Evolutionary conservation across 2,113 vertebrate species (phyloP), one percentile per base, ranked within the genome.

Genomic region (Furnarius figulus): DNA sequence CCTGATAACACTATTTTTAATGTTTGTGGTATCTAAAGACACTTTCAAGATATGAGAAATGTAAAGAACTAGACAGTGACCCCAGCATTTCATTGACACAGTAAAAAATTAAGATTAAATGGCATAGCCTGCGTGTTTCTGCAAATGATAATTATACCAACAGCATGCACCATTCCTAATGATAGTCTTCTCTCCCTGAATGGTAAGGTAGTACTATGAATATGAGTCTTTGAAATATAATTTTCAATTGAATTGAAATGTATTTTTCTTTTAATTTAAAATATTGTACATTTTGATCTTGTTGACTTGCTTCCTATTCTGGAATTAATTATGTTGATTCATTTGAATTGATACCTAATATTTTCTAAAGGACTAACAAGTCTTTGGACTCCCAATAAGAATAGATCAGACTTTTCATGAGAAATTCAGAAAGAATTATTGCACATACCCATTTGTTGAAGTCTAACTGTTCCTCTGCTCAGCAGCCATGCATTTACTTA

Each of bases 391-490:
- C 49, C 55, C 90, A 90, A 44, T 49, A 31, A 39, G 31, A 66
- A 31, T 12, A 52, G n/a, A 13, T 52, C 22, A 71, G 44, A 33
- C 49, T 75, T 72, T 30, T 15, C 16, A 24, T 80, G 68, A 66
- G 85, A 76, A 80, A 52, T 65, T 56, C 68, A 49, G n/a, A 13
- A 76, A 66, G 14, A 78, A 28, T 42, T 68, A 50, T 33, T 27
- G 10, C 30, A 73, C 0, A 0, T 22, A 50, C 3, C 13, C 4
- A 4, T 80, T 73, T 46, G 6, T 37, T 28, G 81, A 79, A 67
- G 25, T 33, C 53, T 83, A 8, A 15, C 39, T 44, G 28, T 2
- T 17, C 8, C 67, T 15, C 33, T 88, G 35, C 40, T 76, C 30
- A 40, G 15, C 25, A 47, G 28, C 4, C 58, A 62, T 3, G 1